Percentiles rank a stretch among this genome's conserved stretches.
Evolutionary conservation across 2,113 vertebrate species (phyloP).

Genomic region (Catagonus wagneri): DNA sequence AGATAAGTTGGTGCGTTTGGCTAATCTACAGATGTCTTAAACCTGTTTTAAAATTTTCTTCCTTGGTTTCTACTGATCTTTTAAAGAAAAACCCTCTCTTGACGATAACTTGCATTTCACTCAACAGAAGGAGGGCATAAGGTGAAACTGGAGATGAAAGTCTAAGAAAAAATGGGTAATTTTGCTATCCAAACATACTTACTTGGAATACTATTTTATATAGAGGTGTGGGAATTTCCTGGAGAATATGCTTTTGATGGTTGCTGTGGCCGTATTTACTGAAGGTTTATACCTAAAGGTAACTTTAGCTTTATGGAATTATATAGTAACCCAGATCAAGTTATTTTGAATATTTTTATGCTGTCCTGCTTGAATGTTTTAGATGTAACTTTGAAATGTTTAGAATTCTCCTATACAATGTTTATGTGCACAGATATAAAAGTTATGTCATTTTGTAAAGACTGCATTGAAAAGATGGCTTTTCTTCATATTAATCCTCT

Average conservation of each 20-base stretch:
- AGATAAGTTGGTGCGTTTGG: slow-evolving; percentile 73
- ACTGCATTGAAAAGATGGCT: slow-evolving; percentile 75
- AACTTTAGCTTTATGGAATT: slow-evolving; percentile 71
- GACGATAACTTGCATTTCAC: slow-evolving; percentile 71
- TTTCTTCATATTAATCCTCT: slow-evolving; percentile 75
- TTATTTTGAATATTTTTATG: slow-evolving; percentile 79
- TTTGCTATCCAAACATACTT: slow-evolving; percentile 46
- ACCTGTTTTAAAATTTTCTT: slow-evolving; percentile 81
- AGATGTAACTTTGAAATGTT: slow-evolving; percentile 78
- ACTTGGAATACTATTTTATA: slow-evolving; percentile 67
- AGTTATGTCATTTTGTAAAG: slow-evolving; percentile 80
- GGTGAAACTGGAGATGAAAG: slow-evolving; percentile 64
- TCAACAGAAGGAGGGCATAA: slow-evolving; percentile 51
- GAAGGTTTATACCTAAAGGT: slow-evolving; percentile 71
- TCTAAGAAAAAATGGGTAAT: slow-evolving; percentile 50
- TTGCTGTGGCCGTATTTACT: slow-evolving; percentile 58
- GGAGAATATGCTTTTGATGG: background rate
- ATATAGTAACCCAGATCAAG: slow-evolving; percentile 67
- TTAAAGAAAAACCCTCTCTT: slow-evolving; percentile 51
- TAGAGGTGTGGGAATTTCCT: slow-evolving; percentile 47
- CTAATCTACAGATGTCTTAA: slow-evolving; percentile 87
- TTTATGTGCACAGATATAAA: slow-evolving; percentile 72
- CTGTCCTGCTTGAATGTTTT: slow-evolving; percentile 73
- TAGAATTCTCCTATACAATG: slow-evolving; percentile 77
- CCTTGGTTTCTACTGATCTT: slow-evolving; percentile 85